Percentiles rank a stretch among this genome's conserved stretches.
Conservation (phyloP, 2,113 vertebrate species). For the Theristicus caerulescens region DNA sequence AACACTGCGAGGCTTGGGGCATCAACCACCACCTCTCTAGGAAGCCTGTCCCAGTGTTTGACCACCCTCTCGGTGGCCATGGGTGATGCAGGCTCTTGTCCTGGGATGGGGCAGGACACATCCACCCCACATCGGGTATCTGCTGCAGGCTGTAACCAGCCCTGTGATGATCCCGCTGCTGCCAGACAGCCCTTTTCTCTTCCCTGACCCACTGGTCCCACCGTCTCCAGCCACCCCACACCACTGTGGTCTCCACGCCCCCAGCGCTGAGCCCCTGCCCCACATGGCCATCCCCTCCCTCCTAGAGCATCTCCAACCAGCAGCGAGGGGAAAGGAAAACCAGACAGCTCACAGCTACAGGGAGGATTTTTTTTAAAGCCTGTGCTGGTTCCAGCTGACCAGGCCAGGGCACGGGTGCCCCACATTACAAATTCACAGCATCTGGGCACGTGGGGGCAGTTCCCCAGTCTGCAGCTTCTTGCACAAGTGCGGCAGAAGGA, state of each 20-base stretch:
- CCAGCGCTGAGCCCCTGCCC: neutral
- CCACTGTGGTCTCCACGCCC: neutral
- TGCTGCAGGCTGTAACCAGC: neutral
- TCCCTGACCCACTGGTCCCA: neutral
- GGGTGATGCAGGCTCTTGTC: neutral
- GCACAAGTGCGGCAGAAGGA: neutral
- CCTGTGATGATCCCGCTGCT: neutral
- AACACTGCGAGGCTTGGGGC: neutral
- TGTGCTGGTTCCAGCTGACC: neutral
- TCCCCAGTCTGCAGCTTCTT: neutral
- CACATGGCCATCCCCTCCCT: neutral
- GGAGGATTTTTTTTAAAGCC: neutral
- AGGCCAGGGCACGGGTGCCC: neutral
- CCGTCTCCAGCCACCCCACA: neutral
- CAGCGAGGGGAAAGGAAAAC: neutral
- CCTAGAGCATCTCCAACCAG: neutral
- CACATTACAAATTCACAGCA: neutral
- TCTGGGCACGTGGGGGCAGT: accelerated
- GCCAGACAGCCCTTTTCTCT: neutral
- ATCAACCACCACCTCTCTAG: neutral
- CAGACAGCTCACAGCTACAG: neutral
- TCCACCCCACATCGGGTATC: accelerated
- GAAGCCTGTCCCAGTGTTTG: neutral
- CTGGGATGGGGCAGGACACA: neutral
- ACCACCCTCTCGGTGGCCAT: accelerated